Base-by-base conservation (phyloP, 2,797 vertebrate genomes). In the Etheostoma perlongum region DNA sequence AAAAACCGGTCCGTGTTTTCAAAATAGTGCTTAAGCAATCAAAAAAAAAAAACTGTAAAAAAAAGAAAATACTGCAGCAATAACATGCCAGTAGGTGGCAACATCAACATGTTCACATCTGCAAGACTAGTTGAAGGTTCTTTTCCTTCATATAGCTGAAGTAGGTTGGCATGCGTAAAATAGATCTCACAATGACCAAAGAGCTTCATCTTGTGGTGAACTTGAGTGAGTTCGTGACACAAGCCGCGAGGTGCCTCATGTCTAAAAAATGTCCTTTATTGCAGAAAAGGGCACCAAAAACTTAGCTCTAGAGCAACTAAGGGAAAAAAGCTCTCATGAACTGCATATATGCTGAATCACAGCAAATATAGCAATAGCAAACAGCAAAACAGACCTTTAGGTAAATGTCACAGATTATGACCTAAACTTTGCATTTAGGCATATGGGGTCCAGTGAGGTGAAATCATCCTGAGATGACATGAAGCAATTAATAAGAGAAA, bases 401-500 rank as follows among this genome's bases (percentile, higher is more conserved):
- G 10, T n/a, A 64, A 55, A 58, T 57, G n/a, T 54, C 58, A 7
- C 16, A 58, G n/a, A 57, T 18, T 36, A 16, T 12, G 54, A 55
- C 21, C 7, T 42, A 1, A 54, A 74, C 8, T 23, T 58, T 54
- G 19, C 7, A n/a, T 52, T 51, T 10, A 12, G 16, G 12, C 13
- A 6, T 8, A 12, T n/a, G 0, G 5, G 25, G 1, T 33, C 52
- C 36, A 21, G 36, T 25, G 2, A 7, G 4, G 18, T 66, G 5
- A n/a, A 13, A 44, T 54, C 25, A n/a, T 53, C 44, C 12, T 33
- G 54, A 21, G 27, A 47, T 49, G 55, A 51, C 7, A 15, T 47
- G 25, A 51, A 52, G 23, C 51, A 46, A 8, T 54, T n/a, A 49
- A 59, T 59, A 23, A 65, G 4, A 63, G 33, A 72, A 76, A 65